Evolutionary conservation across 2,888 invertebrate species (phyloP), one percentile per base, ranked within the genome.

Genomic region (Pseudococcus viburni): DNA sequence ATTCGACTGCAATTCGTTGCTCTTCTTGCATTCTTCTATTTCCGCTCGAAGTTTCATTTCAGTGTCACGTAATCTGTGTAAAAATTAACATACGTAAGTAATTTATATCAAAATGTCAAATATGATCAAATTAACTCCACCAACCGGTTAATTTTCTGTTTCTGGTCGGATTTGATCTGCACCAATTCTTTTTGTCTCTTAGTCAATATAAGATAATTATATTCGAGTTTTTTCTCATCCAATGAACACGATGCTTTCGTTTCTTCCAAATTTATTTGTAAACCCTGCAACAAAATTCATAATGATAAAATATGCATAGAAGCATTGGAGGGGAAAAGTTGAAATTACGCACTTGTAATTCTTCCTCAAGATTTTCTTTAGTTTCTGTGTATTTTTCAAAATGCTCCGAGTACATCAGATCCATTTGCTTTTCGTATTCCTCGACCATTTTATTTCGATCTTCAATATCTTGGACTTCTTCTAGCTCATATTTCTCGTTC

Each of bases 211-310:
- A 96, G 96, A 91, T 96, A 97, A 91, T 97, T 98, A 91, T 98
- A 98, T 90, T 97, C 96, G 87, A 98, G 93, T 91, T 98, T 98
- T 91, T 98, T 97, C 15, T 95, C 94, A 91, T 98, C 98, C 90
- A 97, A 94, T 86, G 96, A 93, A 89, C 96, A 96, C 8, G 95
- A 93, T 8, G 96, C 95, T 91, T 97, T 96, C 39, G 96, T 93
- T 90, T 94, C 94, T 90, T 96, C 94, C 89, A 97, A 92, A 91
- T 98, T 96, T 90, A 95, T 94, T 91, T 97, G 95, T 88, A 97
- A 92, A 68, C 94, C n/a, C n/a, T n/a, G n/a, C n/a, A n/a, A n/a
- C n/a, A n/a, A n/a, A n/a, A n/a, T n/a, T n/a, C n/a, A n/a, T n/a
- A n/a, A n/a, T n/a, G n/a, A n/a, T n/a, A n/a, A n/a, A n/a, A n/a